Conservation (phyloP, 2,113 vertebrate genomes). For the Pampusana beccarii region DNA sequence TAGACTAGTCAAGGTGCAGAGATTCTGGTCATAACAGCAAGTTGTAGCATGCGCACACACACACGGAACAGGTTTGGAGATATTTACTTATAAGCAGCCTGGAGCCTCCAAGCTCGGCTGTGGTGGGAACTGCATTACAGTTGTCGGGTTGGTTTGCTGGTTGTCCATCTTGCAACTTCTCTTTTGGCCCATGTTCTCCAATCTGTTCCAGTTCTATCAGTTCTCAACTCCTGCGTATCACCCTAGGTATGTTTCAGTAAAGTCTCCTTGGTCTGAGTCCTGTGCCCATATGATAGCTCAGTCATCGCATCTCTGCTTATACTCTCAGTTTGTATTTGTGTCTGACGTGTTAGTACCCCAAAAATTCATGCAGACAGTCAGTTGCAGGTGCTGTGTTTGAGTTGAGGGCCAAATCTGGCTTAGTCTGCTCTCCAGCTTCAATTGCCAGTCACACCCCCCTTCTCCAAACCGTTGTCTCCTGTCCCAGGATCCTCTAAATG, state of each 20-base stretch:
- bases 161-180: not conserved
- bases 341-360: not conserved
- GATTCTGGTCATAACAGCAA: not conserved
- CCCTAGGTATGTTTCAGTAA: not conserved
- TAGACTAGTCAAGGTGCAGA: not conserved
- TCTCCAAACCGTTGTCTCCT: not conserved
- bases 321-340: not conserved
- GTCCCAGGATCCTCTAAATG: not conserved
- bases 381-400: not conserved
- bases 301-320: not conserved
- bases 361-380: not conserved
- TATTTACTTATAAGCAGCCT: not conserved
- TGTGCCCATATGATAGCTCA: not conserved
- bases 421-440: not conserved
- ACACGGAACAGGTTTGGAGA: not conserved
- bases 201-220: not conserved
- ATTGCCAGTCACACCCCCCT: not conserved
- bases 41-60: fast-evolving
- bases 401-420: not conserved
- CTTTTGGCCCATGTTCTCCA: not conserved
- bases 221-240: not conserved
- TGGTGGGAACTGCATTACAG: not conserved
- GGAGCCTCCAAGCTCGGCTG: not conserved
- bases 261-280: not conserved
- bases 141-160: not conserved